Evolutionary conservation across 2,113 vertebrate genomes (phyloP).

Genomic region (Sclerurus mexicanus): DNA sequence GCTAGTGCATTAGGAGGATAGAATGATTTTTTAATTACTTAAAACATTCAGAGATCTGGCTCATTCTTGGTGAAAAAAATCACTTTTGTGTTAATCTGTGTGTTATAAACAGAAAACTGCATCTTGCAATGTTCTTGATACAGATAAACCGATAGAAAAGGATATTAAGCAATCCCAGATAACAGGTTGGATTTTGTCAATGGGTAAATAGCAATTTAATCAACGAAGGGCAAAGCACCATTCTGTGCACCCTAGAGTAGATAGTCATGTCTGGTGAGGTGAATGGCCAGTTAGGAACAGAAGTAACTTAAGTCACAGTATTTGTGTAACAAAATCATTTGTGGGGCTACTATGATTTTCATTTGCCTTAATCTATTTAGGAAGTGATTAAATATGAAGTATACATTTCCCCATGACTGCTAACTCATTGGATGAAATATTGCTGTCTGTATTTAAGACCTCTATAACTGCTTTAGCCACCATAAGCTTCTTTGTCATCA

Average conservation of each 20-base stretch:
- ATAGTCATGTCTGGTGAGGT: not conserved
- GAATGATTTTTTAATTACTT: not conserved
- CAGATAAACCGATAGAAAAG: not conserved
- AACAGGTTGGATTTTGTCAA: not conserved
- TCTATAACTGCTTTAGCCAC: not conserved
- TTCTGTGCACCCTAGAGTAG: not conserved
- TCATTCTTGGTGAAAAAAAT: not conserved
- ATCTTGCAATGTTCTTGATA: not conserved
- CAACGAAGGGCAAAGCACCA: not conserved
- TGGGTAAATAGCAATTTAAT: not conserved
- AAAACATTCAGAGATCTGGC: not conserved
- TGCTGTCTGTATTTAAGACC: not conserved
- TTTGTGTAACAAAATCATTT: not conserved
- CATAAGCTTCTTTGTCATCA: not conserved
- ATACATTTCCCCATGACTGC: not conserved
- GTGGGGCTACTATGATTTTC: not conserved
- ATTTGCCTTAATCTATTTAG: not conserved
- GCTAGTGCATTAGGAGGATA: not conserved
- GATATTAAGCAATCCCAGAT: not conserved
- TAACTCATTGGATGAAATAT: not conserved
- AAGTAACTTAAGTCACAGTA: not conserved
- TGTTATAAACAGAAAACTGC: not conserved
- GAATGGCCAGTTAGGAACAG: not conserved
- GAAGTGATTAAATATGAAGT: not conserved
- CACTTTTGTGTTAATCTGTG: not conserved